A percentile compares a stretch with the other conserved stretches of the same genome.
These are phyloP conservation scores for Gobius niger DNA, from an alignment of 2,113 vertebrate genomes.

Conservation along the genomic window DNA sequence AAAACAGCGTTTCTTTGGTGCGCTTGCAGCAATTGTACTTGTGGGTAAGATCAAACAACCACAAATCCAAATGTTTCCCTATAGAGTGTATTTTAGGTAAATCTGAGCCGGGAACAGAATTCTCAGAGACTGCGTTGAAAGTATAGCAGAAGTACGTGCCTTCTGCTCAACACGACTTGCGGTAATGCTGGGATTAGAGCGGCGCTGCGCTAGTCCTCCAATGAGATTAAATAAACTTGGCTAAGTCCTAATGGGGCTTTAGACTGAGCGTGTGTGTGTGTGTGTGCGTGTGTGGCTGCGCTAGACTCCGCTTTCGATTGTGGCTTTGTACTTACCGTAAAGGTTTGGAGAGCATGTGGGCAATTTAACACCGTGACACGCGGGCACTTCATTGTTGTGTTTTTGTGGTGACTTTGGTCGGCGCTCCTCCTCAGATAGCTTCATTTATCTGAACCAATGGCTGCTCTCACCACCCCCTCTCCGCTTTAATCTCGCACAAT, in stretches of 20 bases:
- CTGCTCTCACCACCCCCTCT: slow-evolving; percentile 5
- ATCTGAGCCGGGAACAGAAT: background rate
- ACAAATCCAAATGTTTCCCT: background rate
- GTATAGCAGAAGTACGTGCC: slow-evolving; percentile 9
- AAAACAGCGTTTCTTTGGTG: background rate
- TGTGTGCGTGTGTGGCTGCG: background rate
- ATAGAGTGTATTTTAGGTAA: slow-evolving; percentile 3
- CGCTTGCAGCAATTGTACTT: background rate
- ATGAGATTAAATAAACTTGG: slow-evolving; percentile 68
- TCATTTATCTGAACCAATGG: slow-evolving; percentile 14
- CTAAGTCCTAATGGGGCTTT: slow-evolving; percentile 58
- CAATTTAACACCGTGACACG: slow-evolving; percentile 9
- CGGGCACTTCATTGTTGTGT: slow-evolving; percentile 10
- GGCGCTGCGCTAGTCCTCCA: slow-evolving; percentile 64
- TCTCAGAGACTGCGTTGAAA: background rate
- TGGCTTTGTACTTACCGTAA: slow-evolving; percentile 6
- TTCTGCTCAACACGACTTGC: slow-evolving; percentile 41
- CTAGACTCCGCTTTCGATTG: slow-evolving; percentile 9
- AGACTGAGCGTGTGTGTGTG: slow-evolving; percentile 19
- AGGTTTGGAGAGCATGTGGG: slow-evolving; percentile 2
- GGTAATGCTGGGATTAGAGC: slow-evolving; percentile 63
- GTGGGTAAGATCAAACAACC: background rate
- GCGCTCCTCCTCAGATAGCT: background rate
- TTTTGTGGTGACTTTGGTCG: slow-evolving; percentile 1
- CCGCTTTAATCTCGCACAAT: slow-evolving; percentile 49